These are phyloP conservation scores for Allacma fusca DNA, from an alignment of 2,888 invertebrate genomes.

Conservation along the genomic window DNA sequence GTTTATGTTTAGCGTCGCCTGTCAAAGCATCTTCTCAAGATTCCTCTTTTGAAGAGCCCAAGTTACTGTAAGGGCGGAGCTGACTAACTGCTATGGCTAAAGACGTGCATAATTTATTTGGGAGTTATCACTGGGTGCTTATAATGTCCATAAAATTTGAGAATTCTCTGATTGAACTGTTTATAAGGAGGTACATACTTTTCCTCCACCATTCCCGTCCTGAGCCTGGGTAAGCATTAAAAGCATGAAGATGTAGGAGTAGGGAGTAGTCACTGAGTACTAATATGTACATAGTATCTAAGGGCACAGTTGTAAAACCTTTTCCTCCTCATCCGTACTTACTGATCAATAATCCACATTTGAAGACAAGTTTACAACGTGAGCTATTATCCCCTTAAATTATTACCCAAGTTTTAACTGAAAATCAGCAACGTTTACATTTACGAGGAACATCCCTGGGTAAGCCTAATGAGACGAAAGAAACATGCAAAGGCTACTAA, in stretches of 20 bases:
- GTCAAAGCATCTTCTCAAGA: not conserved
- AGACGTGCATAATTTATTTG: slow-evolving; percentile 3
- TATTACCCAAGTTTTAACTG: slow-evolving; percentile 38
- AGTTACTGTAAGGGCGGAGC: slow-evolving; percentile 13
- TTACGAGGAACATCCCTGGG: not conserved
- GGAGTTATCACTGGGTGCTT: slow-evolving; percentile 6
- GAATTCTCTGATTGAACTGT: slow-evolving; percentile 17
- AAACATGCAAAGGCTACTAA: not conserved
- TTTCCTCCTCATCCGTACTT: slow-evolving; percentile 13
- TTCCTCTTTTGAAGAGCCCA: not conserved
- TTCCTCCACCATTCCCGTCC: too few species aligned
- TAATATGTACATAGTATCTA: not conserved
- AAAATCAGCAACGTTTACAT: slow-evolving; percentile 20
- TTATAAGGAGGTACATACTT: not conserved
- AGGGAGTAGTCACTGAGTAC: too few species aligned
- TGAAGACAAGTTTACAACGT: slow-evolving; percentile 42
- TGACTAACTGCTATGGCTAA: not conserved
- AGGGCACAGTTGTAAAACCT: slow-evolving; percentile 35
- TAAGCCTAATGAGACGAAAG: not conserved
- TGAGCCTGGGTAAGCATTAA: not conserved
- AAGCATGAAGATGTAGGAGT: not conserved
- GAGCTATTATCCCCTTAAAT: slow-evolving; percentile 33
- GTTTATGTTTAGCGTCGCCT: not conserved
- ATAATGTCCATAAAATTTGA: slow-evolving; percentile 29
- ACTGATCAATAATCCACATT: slow-evolving; percentile 32